Base-by-base conservation (phyloP, 2,888 invertebrate genomes). In the Meganola albula region DNA sequence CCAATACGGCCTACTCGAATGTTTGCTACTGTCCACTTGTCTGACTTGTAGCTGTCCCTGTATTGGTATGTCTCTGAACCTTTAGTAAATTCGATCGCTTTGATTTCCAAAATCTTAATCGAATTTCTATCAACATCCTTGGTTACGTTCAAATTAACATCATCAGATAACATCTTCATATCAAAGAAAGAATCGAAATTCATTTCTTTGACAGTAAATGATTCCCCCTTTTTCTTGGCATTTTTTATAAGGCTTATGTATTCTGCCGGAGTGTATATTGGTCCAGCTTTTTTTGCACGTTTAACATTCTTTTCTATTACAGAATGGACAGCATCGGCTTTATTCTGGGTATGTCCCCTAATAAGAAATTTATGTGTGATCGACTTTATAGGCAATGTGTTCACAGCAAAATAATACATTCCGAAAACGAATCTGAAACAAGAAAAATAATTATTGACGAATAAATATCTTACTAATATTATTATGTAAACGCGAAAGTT, bases 281-380 rank as follows among this genome's bases (percentile, higher is more conserved):
- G 51, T 7, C 53, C 50, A 3, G 48, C 39, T 24, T 44, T 42
- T 10, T 32, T 24, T n/a, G 36, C 22, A 16, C 37, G 40, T 38
- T 48, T 50, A 1, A 48, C 25, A 25, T 39, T 35, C 12, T 43
- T 46, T 16, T 48, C 46, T 8, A 44, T 44, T 4, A 46, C 37
- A 24, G 37, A 37, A 20, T 48, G 48, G 6, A 48, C 53, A 23
- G 37, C 37, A 24, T 53, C 51, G 2, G 36, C 47, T 32, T 53
- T 48, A 30, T 55, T 52, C 34, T 52, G 53, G 2, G 48, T 43
- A 22, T 57, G 52, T 0, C 53, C 54, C 18, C 41, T 33, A 10
- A 56, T 48, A 9, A 58, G 31, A 37, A 45, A 56, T 27, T 56
- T 56, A 28, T 37, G 37, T 6, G 37, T 37, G 6, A 34, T 31